phyloP scores from a whole-genome alignment of 2,113 vertebrate genomes.

The Pelobates fuscus region DNA sequence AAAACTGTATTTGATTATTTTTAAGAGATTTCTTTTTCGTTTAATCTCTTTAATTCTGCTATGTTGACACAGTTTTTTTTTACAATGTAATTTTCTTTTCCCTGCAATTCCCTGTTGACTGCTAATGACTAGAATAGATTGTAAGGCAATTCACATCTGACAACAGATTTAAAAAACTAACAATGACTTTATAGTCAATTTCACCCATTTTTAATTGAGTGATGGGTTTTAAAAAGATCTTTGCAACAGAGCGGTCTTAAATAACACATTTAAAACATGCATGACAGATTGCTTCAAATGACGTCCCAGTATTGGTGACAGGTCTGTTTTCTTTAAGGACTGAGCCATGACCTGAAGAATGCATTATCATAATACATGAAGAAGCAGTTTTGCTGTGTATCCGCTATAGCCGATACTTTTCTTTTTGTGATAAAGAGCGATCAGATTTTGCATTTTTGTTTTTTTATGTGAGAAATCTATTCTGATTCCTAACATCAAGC shows the following conservation, averaged over 20 bases:
- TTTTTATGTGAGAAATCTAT: constrained; percentile 24
- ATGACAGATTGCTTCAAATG: constrained; percentile 19
- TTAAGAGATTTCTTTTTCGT: too few species aligned
- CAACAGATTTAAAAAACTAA: too few species aligned
- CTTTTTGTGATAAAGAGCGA: constrained; percentile 18
- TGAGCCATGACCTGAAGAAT: constrained; percentile 9
- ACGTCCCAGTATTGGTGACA: not conserved
- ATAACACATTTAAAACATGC: not conserved
- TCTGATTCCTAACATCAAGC: constrained; percentile 24
- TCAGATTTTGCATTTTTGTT: not conserved
- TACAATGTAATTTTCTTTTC: too few species aligned
- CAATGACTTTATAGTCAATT: constrained; percentile 25
- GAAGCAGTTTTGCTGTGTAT: not conserved
- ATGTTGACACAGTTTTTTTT: too few species aligned
- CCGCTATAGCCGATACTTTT: not conserved
- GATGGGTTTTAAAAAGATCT: not conserved
- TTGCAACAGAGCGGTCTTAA: constrained; percentile 2
- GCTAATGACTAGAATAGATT: too few species aligned
- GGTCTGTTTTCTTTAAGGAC: constrained; percentile 21
- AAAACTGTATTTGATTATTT: too few species aligned
- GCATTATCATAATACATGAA: constrained; percentile 15
- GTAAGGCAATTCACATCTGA: too few species aligned
- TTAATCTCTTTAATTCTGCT: too few species aligned
- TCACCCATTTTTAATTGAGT: constrained; percentile 3
- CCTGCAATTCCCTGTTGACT: too few species aligned